These are phyloP conservation scores for Imbricaverruca yamaguchii DNA, from an alignment of 2,888 invertebrate species.

Conservation along the genomic window DNA sequence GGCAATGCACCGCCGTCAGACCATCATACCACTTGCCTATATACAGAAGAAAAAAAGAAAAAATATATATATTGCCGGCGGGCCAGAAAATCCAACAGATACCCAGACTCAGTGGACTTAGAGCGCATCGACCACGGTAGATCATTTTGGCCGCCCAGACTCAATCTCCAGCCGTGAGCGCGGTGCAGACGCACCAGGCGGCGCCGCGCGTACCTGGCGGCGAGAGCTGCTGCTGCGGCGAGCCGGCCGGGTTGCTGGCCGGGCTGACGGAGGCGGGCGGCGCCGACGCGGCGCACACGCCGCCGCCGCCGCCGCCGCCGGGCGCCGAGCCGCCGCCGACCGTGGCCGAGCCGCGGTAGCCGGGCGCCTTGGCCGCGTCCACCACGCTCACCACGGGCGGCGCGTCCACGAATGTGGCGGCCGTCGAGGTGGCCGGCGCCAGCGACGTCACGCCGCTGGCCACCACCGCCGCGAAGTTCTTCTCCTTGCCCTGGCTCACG, in stretches of 20 bases:
- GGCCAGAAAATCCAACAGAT: too few species aligned
- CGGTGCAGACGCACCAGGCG: constrained; percentile 30
- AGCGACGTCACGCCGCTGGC: constrained; percentile 11
- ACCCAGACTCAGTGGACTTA: too few species aligned
- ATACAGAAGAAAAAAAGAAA: background rate
- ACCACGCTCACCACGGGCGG: constrained; percentile 42
- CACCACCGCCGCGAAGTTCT: constrained; percentile 21
- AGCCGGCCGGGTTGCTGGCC: constrained; percentile 41
- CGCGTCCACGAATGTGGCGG: constrained; percentile 1
- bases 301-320: constrained; percentile 23
- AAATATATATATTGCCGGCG: too few species aligned
- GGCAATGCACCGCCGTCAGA: too few species aligned
- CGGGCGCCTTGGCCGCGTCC: constrained; percentile 83
- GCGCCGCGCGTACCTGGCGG: constrained; percentile 23
- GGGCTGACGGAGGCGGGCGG: constrained; percentile 26
- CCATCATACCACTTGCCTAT: constrained; percentile 24
- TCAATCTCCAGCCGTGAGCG: constrained; percentile 28
- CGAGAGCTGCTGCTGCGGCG: constrained; percentile 28
- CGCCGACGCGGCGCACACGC: constrained; percentile 16
- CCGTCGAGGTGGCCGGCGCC: constrained; percentile 1
- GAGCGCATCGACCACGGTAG: too few species aligned
- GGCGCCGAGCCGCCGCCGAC: constrained; percentile 21
- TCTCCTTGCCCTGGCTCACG: constrained; percentile 20
- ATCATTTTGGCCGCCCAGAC: too few species aligned
- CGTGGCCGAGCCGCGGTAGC: constrained; percentile 61